Evolutionary conservation across 2,113 vertebrate genomes (phyloP).

Genomic region (Rhipidura dahli): DNA sequence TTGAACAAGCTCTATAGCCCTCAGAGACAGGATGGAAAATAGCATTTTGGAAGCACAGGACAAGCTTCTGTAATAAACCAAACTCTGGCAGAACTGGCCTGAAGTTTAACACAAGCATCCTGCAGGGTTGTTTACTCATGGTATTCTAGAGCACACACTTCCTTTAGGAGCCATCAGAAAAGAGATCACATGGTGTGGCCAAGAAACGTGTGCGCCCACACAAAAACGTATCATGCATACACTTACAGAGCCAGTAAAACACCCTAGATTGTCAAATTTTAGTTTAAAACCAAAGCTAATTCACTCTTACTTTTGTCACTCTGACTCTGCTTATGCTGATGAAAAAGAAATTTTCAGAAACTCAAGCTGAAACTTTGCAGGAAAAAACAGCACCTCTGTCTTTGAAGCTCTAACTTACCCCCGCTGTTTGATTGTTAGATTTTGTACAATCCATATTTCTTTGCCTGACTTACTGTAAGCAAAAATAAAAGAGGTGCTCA

Average conservation of each 20-base stretch:
- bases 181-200: not conserved
- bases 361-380: not conserved
- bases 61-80: not conserved
- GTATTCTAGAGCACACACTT: not conserved
- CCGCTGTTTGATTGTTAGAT: rapidly evolving
- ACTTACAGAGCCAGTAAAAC: not conserved
- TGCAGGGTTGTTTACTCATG: not conserved
- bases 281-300: not conserved
- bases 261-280: not conserved
- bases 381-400: not conserved
- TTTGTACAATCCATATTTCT: not conserved
- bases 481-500: not conserved
- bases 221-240: not conserved
- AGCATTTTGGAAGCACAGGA: not conserved
- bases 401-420: not conserved
- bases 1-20: not conserved
- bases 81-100: not conserved
- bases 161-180: not conserved
- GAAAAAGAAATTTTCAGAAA: not conserved
- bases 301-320: not conserved
- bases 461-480: not conserved
- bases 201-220: not conserved
- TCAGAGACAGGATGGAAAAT: not conserved
- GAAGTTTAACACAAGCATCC: not conserved
- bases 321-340: not conserved